Evolutionary conservation across 2,888 invertebrate species (phyloP).

Genomic region (Tyria jacobaeae): DNA sequence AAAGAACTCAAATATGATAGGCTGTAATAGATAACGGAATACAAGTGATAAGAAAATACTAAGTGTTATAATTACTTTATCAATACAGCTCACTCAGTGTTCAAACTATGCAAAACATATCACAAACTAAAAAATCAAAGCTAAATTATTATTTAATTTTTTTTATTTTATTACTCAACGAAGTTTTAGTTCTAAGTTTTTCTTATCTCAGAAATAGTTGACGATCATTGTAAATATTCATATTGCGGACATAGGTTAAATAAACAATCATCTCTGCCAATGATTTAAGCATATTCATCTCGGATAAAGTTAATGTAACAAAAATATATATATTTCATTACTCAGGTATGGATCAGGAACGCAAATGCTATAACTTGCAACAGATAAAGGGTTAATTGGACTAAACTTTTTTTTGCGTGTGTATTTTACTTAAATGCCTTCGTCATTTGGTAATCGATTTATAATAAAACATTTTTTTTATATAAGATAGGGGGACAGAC

Average conservation of each 20-base stretch:
- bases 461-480: no score
- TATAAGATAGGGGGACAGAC: no score
- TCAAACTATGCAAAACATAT: slow-evolving; percentile 11
- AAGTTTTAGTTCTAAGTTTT: not conserved
- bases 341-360: no score
- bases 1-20: slow-evolving; percentile 38
- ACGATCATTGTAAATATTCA: slow-evolving; percentile 2
- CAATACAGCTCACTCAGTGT: slow-evolving; percentile 11
- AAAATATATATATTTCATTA: no score
- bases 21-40: slow-evolving; percentile 38
- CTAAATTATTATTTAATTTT: slow-evolving; percentile 10
- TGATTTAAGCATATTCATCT: no score
- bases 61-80: slow-evolving; percentile 30
- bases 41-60: slow-evolving; percentile 38
- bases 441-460: no score
- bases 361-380: no score
- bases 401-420: no score
- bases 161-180: no score
- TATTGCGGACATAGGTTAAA: slow-evolving; percentile 31
- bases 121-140: slow-evolving; percentile 36
- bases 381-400: no score
- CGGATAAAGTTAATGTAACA: no score
- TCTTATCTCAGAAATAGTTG: not conserved
- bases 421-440: no score
- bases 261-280: slow-evolving; percentile 21